Percentiles rank a stretch among this genome's conserved stretches.
phyloP scores from a whole-genome alignment of 2,113 vertebrate species.

The Acanthisitta chloris region DNA sequence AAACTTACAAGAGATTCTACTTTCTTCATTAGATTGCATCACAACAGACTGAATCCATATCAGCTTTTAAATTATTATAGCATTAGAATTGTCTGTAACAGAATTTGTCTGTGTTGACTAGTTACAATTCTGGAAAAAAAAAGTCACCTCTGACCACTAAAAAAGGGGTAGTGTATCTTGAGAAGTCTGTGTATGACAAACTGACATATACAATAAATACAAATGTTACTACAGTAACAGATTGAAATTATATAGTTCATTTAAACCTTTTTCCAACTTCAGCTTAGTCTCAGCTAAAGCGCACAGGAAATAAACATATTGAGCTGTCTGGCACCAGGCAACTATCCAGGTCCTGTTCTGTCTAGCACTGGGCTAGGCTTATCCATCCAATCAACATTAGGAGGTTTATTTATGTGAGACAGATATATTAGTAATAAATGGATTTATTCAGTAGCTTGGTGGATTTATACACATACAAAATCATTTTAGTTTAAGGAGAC shows the following conservation, averaged over 20 bases:
- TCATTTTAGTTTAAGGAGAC: conserved; percentile 12
- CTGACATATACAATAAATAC: conserved; percentile 76
- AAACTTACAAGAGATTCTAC: neutral
- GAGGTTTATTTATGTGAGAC: conserved; percentile 52
- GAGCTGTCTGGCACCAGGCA: conserved; percentile 73
- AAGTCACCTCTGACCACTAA: conserved; percentile 14
- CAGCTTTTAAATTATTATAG: neutral
- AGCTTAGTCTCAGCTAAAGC: conserved; percentile 40
- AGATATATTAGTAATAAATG: conserved; percentile 66
- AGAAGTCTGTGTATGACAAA: conserved; percentile 69
- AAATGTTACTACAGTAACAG: conserved; percentile 55
- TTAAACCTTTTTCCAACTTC: conserved; percentile 65
- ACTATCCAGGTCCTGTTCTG: conserved; percentile 38
- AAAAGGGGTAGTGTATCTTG: conserved; percentile 62
- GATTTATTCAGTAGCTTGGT: conserved; percentile 66
- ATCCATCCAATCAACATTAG: conserved; percentile 70
- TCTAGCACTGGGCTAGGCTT: conserved; percentile 42
- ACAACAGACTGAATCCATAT: neutral
- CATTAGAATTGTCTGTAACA: neutral
- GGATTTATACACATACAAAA: conserved; percentile 22
- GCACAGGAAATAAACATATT: conserved; percentile 72
- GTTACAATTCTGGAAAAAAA: neutral
- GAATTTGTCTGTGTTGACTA: neutral
- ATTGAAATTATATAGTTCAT: conserved; percentile 74
- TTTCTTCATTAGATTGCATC: conserved; percentile 6